Evolutionary conservation across 2,113 vertebrate genomes (phyloP), one percentile per base, ranked within the genome.

Genomic region (Eira barbara): DNA sequence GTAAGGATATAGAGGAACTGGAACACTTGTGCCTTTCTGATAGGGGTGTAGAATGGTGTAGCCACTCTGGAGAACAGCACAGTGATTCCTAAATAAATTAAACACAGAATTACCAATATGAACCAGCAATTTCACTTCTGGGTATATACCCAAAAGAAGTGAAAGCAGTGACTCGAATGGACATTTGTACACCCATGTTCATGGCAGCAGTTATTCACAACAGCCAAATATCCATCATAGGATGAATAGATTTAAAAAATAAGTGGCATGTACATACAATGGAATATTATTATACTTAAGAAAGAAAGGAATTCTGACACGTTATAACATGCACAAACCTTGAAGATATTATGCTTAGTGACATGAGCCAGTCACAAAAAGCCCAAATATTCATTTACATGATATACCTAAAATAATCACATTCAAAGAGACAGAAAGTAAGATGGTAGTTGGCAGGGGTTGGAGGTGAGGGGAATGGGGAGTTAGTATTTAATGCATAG

Each of bases 351-450:
- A 45, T 49, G 17, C 34, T 55, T 87, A 93, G 31, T n/a, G 34
- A 92, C 59, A 65, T 95, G 91, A 93, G 47, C 36, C 86, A 96
- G 29, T 57, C 20, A 73, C 42, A 42, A 91, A 79, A 95, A 73
- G 8, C 10, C 63, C 55, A 91, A 76, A 76, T 81, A 86, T 25
- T 81, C 49, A 86, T 15, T 83, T 84, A 59, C 29, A 25, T 84
- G 34, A 65, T 45, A 73, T 91, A 88, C 6, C 1, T 83, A 73
- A 27, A 18, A 17, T 84, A 89, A 55, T 84, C 23, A 67, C 94
- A 94, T 74, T 96, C 61, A 89, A 57, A 36, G 39, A 87, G 13
- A 36, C 34, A 36, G 8, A 82, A 85, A 69, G 18, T 45, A 52
- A 23, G 49, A 84, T 91, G 31, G 5, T 49, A 45, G 15, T 57